These are phyloP conservation scores for Ptiloglossa arizonensis DNA, from an alignment of 1,140 invertebrate species.

Conservation along the genomic window DNA sequence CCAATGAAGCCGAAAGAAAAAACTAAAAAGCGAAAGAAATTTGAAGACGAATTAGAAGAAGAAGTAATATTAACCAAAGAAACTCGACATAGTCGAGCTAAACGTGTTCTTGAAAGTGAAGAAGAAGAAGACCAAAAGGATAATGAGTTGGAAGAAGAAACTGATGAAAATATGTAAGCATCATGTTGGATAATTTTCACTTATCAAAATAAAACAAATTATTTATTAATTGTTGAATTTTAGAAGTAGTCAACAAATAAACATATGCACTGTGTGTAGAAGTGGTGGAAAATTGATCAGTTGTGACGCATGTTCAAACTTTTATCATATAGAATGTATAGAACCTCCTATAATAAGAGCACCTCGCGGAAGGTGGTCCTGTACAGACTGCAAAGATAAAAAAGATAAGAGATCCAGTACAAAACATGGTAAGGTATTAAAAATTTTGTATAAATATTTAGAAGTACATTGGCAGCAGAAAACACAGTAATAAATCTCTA, in stretches of 20 bases:
- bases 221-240: constrained; percentile 10
- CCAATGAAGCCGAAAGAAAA: constrained; percentile 82
- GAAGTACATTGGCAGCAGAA: neutral
- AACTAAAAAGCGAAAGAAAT: constrained; percentile 80
- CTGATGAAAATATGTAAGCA: constrained; percentile 67
- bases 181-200: neutral
- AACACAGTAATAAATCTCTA: neutral
- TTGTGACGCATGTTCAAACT: constrained; percentile 83
- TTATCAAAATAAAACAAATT: neutral
- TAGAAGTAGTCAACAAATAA: constrained; percentile 3
- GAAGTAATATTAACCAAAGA: constrained; percentile 78
- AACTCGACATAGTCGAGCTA: constrained; percentile 76
- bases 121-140: constrained; percentile 72
- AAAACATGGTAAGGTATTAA: constrained; percentile 70
- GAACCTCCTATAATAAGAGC: constrained; percentile 83
- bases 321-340: constrained; percentile 84
- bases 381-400: constrained; percentile 81
- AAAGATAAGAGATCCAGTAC: constrained; percentile 66
- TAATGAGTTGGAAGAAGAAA: constrained; percentile 66
- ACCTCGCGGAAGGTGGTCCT: constrained; percentile 85
- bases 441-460: neutral
- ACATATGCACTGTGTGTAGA: constrained; percentile 71
- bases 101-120: constrained; percentile 64
- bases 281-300: constrained; percentile 82
- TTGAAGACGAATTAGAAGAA: constrained; percentile 82